A percentile compares a stretch with the other conserved stretches of the same genome.
These are phyloP conservation scores for Parauchenoglanis ngamensis DNA, from an alignment of 2,797 vertebrate species.

Conservation along the genomic window DNA sequence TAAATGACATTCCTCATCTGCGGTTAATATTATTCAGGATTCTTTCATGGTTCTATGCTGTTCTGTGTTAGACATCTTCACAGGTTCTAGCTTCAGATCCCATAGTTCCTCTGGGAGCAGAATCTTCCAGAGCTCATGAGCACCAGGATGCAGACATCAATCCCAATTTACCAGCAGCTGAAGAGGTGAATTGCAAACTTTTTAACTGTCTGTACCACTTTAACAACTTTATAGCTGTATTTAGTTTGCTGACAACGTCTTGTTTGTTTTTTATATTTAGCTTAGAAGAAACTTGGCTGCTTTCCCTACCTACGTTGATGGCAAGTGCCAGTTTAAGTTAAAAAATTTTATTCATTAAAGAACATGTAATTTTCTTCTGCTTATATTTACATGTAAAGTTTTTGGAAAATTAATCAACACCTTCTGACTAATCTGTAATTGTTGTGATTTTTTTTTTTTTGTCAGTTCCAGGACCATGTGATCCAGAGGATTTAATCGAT, in stretches of 20 bases:
- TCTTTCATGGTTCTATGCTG: background rate
- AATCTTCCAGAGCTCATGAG: conserved; percentile 76
- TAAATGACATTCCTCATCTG: background rate
- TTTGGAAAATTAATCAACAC: background rate
- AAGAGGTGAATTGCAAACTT: conserved; percentile 79
- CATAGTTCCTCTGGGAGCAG: conserved; percentile 79
- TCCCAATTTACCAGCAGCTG: conserved; percentile 75
- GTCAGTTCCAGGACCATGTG: conserved; percentile 92
- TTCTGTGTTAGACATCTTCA: conserved; percentile 3
- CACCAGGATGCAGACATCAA: conserved; percentile 76
- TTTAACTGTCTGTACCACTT: background rate
- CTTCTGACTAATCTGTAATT: background rate
- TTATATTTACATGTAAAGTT: background rate
- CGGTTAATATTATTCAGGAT: background rate
- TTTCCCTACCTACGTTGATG: conserved; percentile 95
- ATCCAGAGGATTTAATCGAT: conserved; percentile 94
- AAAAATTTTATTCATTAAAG: too few relatives aligned
- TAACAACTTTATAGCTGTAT: background rate
- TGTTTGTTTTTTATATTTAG: conserved; percentile 75
- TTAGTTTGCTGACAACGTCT: conserved; percentile 22
- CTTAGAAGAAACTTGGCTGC: conserved; percentile 89
- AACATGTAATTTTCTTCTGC: background rate
- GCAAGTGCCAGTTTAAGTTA: conserved; percentile 72
- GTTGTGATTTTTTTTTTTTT: conserved; percentile 35
- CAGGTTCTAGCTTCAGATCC: conserved; percentile 55